phyloP scores from a whole-genome alignment of 2,797 vertebrate genomes.

The Siniperca scherzeri region DNA sequence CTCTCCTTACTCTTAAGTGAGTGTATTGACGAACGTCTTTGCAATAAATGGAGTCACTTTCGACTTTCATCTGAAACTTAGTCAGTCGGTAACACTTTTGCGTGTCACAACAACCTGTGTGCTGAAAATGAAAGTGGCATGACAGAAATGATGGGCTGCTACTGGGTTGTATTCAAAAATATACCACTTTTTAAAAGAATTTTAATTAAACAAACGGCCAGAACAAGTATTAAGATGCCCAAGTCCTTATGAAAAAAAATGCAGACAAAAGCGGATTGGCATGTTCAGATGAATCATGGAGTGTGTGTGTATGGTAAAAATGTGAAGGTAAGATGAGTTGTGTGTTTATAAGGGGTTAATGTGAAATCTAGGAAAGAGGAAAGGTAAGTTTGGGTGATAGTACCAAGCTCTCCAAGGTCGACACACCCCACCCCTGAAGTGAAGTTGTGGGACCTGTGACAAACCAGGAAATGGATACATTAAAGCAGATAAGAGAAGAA shows the following conservation, averaged over 20 bases:
- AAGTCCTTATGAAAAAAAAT: constrained; percentile 21
- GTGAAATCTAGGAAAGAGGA: constrained; percentile 28
- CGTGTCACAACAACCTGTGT: constrained; percentile 29
- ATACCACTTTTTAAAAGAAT: not conserved
- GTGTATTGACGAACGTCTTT: constrained; percentile 11
- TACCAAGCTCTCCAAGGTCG: constrained; percentile 61
- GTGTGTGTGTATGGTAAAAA: constrained; percentile 2
- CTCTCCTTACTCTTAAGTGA: constrained; percentile 19
- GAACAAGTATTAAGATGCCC: constrained; percentile 9
- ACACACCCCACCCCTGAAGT: constrained; percentile 56
- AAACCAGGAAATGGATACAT: constrained; percentile 63
- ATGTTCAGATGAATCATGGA: constrained; percentile 7
- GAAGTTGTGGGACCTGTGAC: constrained; percentile 64
- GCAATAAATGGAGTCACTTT: constrained; percentile 19
- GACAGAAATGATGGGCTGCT: not conserved
- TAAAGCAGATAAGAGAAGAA: constrained; percentile 53
- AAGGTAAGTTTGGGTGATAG: constrained; percentile 62
- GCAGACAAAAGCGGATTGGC: constrained; percentile 33
- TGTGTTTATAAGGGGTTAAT: constrained; percentile 13
- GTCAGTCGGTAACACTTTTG: not conserved
- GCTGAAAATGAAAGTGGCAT: constrained; percentile 11
- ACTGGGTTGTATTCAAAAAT: constrained; percentile 39
- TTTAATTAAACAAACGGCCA: not conserved
- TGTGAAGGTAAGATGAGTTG: constrained; percentile 2
- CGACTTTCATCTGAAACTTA: not conserved